Evolutionary conservation across 1,140 invertebrate genomes (phyloP), one percentile per base, ranked within the genome.

Genomic region (Ylistrum balloti): DNA sequence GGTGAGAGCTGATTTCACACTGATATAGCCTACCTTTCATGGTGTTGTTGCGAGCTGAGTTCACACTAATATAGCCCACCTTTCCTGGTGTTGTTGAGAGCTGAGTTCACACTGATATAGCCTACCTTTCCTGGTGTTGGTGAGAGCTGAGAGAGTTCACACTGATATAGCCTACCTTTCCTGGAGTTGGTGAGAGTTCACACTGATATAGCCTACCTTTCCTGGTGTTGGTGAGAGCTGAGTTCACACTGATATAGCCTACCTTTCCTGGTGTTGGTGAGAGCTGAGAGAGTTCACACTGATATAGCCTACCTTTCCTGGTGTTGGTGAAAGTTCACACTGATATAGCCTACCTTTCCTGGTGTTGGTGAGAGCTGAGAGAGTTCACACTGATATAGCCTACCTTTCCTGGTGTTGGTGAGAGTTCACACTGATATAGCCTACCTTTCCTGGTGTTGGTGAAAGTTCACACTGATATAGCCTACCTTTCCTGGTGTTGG

Each of bases 311-410:
- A 95, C 94, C 94, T 95, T 48, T 48, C 45, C 45, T 86, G 94
- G 95, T 45, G 95, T 95, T 15, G 95, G 95, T 17, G 95, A 95
- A 15, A 95, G 94, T 17, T 17, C n/a, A n/a, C n/a, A n/a, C 35
- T 56, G 3, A 48, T 48, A 22, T 48, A 20, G 15, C 1, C 45
- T 48, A 48, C 45, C 45, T 48, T 9, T 48, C 45, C 45, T 48
- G 45, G 45, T 13, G 45, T 48, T 17, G 45, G 45, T 48, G 95
- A 95, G 20, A 95, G 94, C n/a, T n/a, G n/a, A n/a, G n/a, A n/a
- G n/a, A n/a, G n/a, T n/a, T n/a, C n/a, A n/a, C n/a, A n/a, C n/a
- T 13, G 13, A 13, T 38, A 38, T 38, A 38, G 5, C 22, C 20
- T 48, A 48, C 3, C 45, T 48, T 22, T 48, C 45, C 45, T 48